These are phyloP conservation scores for Pimephales promelas DNA, from an alignment of 2,113 vertebrate species.

Conservation along the genomic window DNA sequence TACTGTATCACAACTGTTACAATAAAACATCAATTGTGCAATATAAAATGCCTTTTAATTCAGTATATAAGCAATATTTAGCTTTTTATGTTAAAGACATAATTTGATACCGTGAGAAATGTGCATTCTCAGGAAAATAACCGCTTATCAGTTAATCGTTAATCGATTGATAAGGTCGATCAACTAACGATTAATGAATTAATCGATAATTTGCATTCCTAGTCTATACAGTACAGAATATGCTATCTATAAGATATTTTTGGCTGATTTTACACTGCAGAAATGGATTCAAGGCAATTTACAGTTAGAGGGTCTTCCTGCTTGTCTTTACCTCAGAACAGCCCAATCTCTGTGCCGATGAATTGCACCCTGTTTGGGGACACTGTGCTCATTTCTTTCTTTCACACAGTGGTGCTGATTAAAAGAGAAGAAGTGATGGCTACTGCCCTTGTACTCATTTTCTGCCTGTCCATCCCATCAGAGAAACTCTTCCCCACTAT, in stretches of 20 bases:
- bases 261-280: neutral
- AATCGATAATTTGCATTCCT: too few species aligned
- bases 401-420: constrained; percentile 55
- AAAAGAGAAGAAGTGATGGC: constrained; percentile 53
- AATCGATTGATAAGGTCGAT: too few species aligned
- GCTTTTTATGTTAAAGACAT: too few species aligned
- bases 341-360: constrained; percentile 8
- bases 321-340: neutral
- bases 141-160: too few species aligned
- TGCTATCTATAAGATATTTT: constrained; percentile 4
- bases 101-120: too few species aligned
- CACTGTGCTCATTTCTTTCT: constrained; percentile 47
- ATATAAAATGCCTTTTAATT: too few species aligned
- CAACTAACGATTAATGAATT: too few species aligned
- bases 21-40: too few species aligned
- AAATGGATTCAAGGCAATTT: neutral
- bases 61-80: too few species aligned
- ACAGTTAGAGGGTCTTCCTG: neutral
- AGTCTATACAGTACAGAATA: neutral
- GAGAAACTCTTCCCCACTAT: constrained; percentile 21
- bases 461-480: constrained; percentile 24
- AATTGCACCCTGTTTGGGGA: constrained; percentile 28
- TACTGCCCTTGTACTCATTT: constrained; percentile 39
- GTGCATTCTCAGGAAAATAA: too few species aligned
- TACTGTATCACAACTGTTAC: too few species aligned